Evolutionary conservation across 2,888 invertebrate species (phyloP), one percentile per base, ranked within the genome.

Genomic region (Lissocephala sabroskyi): DNA sequence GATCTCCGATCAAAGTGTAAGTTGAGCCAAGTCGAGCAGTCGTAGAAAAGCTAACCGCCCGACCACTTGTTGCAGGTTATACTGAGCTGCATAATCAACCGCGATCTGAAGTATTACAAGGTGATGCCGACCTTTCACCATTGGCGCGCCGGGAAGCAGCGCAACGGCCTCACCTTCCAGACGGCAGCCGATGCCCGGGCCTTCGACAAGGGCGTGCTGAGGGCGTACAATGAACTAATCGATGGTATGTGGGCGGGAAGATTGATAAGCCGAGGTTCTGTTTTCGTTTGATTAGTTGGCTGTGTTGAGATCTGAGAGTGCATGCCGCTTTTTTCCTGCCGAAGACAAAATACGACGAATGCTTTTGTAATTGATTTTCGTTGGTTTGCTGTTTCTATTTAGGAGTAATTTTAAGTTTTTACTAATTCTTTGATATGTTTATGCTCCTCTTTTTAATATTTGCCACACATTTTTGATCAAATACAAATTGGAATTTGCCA

Each of bases 81-180:
- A 65, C 88, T 97, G 65, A 94, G 95, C 86, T 97, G 97, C 88
- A 92, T 93, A 43, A 94, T 97, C 83, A 96, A 96, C 86, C 94
- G 95, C 84, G 97, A 97, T 86, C 94, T 97, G 85, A 94, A 95
- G 84, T 97, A 97, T 88, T 95, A 95, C 86, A 96, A 95, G 88
- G 96, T 97, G 79, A 97, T 97, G 94, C 97, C 98, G 26, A 97
- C 97, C 37, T 98, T 98, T 88, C 97, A 97, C 87, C 97, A 97
- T 86, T 98, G 97, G 97, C 92, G 92, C 82, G 96, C 96, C 14
- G 97, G 95, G 50, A 95, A 96, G 86, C 95, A 95, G 86, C 92
- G 94, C 65, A 97, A 95, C 87, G 98, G 97, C 41, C 88, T 98
- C 67, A 97, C 97, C 44, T 98, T 98, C 87, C 96, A 96, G 85